These are phyloP conservation scores for Acleris laterana DNA, from an alignment of 2,888 invertebrate genomes.

Conservation along the genomic window DNA sequence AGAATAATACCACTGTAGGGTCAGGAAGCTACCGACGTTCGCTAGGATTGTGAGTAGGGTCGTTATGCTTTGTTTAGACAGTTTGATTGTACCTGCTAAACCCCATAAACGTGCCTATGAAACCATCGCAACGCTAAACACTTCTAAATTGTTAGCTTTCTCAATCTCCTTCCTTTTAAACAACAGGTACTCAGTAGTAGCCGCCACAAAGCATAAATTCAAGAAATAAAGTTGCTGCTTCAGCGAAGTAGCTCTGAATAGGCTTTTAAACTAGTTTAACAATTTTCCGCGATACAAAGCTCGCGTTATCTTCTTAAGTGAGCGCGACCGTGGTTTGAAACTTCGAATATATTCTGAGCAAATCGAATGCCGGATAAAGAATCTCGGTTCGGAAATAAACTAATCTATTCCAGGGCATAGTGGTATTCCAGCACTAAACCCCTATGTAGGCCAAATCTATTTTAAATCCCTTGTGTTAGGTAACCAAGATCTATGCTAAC, in stretches of 20 bases:
- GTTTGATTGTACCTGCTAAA: not conserved
- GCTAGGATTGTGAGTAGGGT: not conserved
- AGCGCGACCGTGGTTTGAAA: slow-evolving; percentile 9
- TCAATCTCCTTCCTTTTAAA: slow-evolving; percentile 3
- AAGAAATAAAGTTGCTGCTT: slow-evolving; percentile 8
- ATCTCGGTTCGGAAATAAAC: too few relatives aligned
- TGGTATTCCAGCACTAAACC: too few relatives aligned
- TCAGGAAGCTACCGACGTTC: not conserved
- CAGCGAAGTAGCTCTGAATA: slow-evolving; percentile 5
- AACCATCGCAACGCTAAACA: not conserved
- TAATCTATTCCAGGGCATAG: too few relatives aligned
- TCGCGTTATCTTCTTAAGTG: slow-evolving; percentile 10
- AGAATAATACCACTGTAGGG: not conserved
- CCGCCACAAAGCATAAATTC: slow-evolving; percentile 9
- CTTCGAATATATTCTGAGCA: not conserved
- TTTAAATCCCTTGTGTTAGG: too few relatives aligned
- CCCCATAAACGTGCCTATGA: not conserved
- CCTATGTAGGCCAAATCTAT: not conserved
- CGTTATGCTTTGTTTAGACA: not conserved
- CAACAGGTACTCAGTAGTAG: slow-evolving; percentile 17
- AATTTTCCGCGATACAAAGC: slow-evolving; percentile 25
- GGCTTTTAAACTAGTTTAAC: slow-evolving; percentile 22
- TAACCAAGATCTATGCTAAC: too few relatives aligned
- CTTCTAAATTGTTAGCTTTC: not conserved
- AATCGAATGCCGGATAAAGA: slow-evolving; percentile 3